Percentiles rank a stretch among this genome's conserved stretches.
phyloP scores from a whole-genome alignment of 2,797 vertebrate species.

The Phrynocephalus vlangalii region DNA sequence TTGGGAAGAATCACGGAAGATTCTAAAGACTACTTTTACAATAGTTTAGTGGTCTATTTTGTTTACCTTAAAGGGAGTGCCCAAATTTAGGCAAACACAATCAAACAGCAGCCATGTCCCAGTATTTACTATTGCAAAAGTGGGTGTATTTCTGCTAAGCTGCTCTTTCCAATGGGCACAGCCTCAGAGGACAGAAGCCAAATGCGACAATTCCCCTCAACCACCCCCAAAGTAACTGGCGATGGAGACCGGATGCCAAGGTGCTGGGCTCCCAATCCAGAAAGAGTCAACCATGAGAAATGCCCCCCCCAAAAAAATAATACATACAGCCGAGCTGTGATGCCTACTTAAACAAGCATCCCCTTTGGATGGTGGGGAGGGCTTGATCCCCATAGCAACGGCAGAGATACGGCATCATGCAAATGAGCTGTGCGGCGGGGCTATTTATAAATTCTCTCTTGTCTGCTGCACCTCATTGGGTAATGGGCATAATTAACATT shows the following conservation, averaged over 20 bases:
- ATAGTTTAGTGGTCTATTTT: too few species aligned
- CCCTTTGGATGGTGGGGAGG: neutral
- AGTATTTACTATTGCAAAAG: too few species aligned
- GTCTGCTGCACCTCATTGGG: conserved; percentile 75
- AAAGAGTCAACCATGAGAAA: neutral
- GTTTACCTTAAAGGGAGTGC: neutral
- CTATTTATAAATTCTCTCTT: conserved; percentile 76
- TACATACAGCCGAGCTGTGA: neutral
- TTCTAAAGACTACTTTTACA: too few species aligned
- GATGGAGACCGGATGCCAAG: neutral
- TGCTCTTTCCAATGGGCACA: neutral
- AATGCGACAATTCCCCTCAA: neutral
- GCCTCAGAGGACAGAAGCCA: neutral
- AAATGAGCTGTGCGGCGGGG: conserved; percentile 53
- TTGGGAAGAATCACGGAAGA: too few species aligned
- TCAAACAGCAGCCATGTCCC: neutral
- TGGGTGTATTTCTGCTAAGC: neutral
- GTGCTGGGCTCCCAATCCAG: neutral
- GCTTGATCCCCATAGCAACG: conserved; percentile 32
- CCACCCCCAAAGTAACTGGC: neutral
- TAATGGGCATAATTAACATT: conserved; percentile 81
- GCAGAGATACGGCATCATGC: conserved; percentile 45
- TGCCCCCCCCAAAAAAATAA: neutral
- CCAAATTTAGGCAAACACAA: neutral
- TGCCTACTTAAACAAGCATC: neutral